phyloP scores from a whole-genome alignment of 2,888 invertebrate species.

The Diploptera punctata region DNA sequence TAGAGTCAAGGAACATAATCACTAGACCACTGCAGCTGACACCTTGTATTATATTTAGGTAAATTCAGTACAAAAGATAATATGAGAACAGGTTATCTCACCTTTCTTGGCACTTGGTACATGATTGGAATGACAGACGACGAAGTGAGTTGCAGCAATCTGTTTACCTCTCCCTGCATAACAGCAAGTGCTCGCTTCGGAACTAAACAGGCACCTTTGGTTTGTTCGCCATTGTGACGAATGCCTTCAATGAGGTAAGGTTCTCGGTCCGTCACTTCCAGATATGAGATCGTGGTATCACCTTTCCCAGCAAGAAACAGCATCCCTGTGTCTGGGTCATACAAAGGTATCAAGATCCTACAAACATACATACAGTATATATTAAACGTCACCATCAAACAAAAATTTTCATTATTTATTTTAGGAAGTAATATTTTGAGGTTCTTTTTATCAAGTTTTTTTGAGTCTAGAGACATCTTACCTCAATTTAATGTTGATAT shows the following conservation, averaged over 20 bases:
- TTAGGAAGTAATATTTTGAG: too few species aligned
- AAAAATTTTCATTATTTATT: too few species aligned
- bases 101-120: slow-evolving; percentile 93
- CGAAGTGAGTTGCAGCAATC: slow-evolving; percentile 86
- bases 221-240: slow-evolving; percentile 91
- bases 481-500: too few species aligned
- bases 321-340: slow-evolving; percentile 94
- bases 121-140: slow-evolving; percentile 89
- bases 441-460: too few species aligned
- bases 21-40: too few species aligned
- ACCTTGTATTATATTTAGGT: too few species aligned
- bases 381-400: too few species aligned
- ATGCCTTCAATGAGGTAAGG: slow-evolving; percentile 90
- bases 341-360: slow-evolving; percentile 88
- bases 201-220: slow-evolving; percentile 91
- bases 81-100: too few species aligned
- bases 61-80: too few species aligned
- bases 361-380: slow-evolving; percentile 40
- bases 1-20: too few species aligned
- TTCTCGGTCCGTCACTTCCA: slow-evolving; percentile 89
- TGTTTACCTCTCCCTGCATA: slow-evolving; percentile 97
- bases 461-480: too few species aligned
- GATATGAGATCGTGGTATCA: slow-evolving; percentile 88
- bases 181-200: slow-evolving; percentile 91
- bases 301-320: slow-evolving; percentile 94